Base-by-base conservation (phyloP, 2,888 invertebrate species). In the Stenodera caucasica region DNA sequence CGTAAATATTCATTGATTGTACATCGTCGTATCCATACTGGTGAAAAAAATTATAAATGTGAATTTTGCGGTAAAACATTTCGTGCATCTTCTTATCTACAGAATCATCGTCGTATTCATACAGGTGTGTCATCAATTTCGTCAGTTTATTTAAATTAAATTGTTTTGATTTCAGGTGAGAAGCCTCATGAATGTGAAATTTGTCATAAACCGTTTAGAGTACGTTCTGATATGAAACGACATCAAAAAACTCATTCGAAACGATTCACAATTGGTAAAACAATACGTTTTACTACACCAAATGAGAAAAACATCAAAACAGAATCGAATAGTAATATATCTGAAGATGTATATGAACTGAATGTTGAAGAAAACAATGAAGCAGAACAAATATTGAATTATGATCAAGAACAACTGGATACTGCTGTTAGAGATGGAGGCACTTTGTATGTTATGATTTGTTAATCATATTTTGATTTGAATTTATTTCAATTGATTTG, bases 1-100 rank as follows among this genome's bases (percentile, higher is more conserved):
- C 84, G 94, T 50, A 91, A 93, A 71, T 95, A 94, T 78, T 94
- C 94, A 0, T 80, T 94, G 53, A 92, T 90, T 54, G 88, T 95
- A 0, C 94, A 94, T 77, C 84, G 93, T 0, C 84, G 93, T 56
- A 93, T 94, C 52, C 94, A 94, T 78, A 94, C 93, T 0, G 91
- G 92, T 9, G 94, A 95, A 76, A 84, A 89, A 55, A 93, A 94
- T 81, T 94, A 94, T 80, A 88, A 89, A 70, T 95, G 94, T 77
- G 91, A 92, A 68, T 90, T 85, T 77, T 95, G 94, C 76, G 84
- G 84, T 64, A 94, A 93, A 80, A 86, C 88, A 21, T 95, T 95
- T 82, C 83, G 94, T 45, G 93, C 94, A 9, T 91, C 92, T 51
- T 92, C 91, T 6, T 94, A 94, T 81, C 78, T 94, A 9, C 89